Conservation (phyloP, 2,797 vertebrate genomes). For the Cirrhinus mrigala region DNA sequence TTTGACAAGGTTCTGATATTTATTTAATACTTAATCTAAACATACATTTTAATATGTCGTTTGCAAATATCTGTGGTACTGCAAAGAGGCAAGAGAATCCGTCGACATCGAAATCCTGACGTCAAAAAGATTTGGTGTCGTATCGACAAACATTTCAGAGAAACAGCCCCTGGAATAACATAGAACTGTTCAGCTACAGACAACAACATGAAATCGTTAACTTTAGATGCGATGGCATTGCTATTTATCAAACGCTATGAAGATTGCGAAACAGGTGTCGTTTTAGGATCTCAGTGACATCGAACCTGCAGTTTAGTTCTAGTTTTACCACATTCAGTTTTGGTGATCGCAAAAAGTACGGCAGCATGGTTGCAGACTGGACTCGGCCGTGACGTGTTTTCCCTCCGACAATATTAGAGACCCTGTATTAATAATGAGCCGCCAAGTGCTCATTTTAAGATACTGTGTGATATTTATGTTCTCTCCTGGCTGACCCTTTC, state of each 20-base stretch:
- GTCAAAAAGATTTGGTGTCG: conserved; percentile 55
- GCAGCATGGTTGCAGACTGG: conserved; percentile 33
- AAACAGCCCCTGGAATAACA: conserved; percentile 52
- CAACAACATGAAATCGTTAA: conserved; percentile 58
- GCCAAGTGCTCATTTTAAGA: conserved; percentile 29
- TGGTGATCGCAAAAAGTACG: conserved; percentile 39
- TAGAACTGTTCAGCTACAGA: conserved; percentile 61
- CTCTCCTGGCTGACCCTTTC: conserved; percentile 51
- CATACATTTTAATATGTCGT: conserved; percentile 64
- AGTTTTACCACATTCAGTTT: conserved; percentile 38
- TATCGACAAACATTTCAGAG: conserved; percentile 57
- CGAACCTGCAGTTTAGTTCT: conserved; percentile 36
- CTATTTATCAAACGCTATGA: conserved; percentile 54
- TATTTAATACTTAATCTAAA: conserved; percentile 67
- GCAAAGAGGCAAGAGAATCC: conserved; percentile 62
- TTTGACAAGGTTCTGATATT: conserved; percentile 60
- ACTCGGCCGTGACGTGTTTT: conserved; percentile 18
- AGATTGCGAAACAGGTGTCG: conserved; percentile 45
- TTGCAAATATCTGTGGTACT: conserved; percentile 62
- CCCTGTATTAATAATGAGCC: conserved; percentile 43
- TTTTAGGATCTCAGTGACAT: conserved; percentile 24
- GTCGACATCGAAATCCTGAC: conserved; percentile 46
- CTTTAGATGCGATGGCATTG: conserved; percentile 56
- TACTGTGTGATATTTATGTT: conserved; percentile 60
- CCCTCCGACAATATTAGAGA: conserved; percentile 39